Evolutionary conservation across 2,888 invertebrate genomes (phyloP).

Genomic region (Tryphoninae sp.): DNA sequence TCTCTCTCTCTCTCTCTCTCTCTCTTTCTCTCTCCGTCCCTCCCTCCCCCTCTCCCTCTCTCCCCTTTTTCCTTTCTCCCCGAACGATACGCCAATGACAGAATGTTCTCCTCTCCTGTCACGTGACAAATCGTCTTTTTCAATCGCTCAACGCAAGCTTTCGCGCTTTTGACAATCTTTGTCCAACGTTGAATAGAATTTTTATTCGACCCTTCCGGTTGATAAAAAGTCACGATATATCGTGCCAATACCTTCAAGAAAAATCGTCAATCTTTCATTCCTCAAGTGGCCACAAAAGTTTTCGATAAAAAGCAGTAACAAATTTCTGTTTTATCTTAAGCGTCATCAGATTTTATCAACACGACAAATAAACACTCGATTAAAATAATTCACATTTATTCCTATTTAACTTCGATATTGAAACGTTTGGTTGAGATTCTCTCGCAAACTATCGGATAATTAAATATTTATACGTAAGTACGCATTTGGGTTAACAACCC

Average conservation of each 20-base stretch:
- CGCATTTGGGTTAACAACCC: too few relatives aligned
- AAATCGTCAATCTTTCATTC: background rate
- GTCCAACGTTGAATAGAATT: conserved; percentile 22
- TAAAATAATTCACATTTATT: too few relatives aligned
- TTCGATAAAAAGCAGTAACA: background rate
- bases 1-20: background rate
- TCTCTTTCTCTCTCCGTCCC: background rate
- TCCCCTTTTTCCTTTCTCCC: background rate
- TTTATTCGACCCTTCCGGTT: conserved; percentile 9
- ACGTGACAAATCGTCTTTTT: conserved; percentile 48
- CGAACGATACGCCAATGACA: background rate
- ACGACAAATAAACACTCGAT: too few relatives aligned
- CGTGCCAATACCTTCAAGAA: background rate
- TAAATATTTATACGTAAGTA: too few relatives aligned
- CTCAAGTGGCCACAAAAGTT: background rate
- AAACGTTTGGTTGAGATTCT: too few relatives aligned
- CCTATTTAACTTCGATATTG: too few relatives aligned
- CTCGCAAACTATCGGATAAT: too few relatives aligned
- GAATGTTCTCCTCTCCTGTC: background rate
- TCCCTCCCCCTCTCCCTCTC: too few relatives aligned
- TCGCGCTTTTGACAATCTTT: conserved; percentile 12
- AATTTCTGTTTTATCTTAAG: too few relatives aligned
- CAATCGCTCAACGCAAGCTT: background rate
- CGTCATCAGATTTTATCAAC: too few relatives aligned
- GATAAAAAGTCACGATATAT: background rate